phyloP scores from a whole-genome alignment of 1,140 invertebrate species.

The Micrasema longulum region DNA sequence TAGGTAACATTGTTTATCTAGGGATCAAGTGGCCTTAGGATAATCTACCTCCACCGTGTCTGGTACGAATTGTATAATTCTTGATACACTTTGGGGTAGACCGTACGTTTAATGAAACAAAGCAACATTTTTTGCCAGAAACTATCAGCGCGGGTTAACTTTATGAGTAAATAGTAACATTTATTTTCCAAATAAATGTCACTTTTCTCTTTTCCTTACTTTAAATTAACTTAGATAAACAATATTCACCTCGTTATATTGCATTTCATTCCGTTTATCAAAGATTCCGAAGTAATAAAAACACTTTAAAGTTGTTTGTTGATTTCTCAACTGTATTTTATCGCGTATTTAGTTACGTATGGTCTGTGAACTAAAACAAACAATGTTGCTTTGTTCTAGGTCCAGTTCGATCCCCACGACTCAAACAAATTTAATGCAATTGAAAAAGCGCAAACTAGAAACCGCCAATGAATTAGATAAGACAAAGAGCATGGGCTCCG shows the following conservation, averaged over 20 bases:
- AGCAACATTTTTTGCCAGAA: constrained; percentile 55
- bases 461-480: constrained; percentile 65
- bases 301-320: constrained; percentile 13
- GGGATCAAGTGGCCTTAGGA: constrained; percentile 23
- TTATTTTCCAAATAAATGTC: constrained; percentile 8
- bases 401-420: constrained; percentile 63
- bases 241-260: constrained; percentile 13
- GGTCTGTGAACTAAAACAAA: constrained; percentile 54
- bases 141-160: constrained; percentile 45
- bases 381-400: constrained; percentile 64
- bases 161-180: constrained; percentile 36
- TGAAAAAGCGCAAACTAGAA: constrained; percentile 66
- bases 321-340: constrained; percentile 12
- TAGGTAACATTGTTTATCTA: constrained; percentile 33
- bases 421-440: constrained; percentile 62
- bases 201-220: not conserved
- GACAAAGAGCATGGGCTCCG: constrained; percentile 56
- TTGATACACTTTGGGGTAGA: constrained; percentile 35
- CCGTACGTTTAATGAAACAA: constrained; percentile 50
- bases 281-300: constrained; percentile 11
- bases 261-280: constrained; percentile 11
- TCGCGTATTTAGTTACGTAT: constrained; percentile 35
- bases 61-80: constrained; percentile 11
- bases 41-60: constrained; percentile 3
- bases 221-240: constrained; percentile 29